phyloP scores from a whole-genome alignment of 2,888 invertebrate species.

The Dioctria rufipes region DNA sequence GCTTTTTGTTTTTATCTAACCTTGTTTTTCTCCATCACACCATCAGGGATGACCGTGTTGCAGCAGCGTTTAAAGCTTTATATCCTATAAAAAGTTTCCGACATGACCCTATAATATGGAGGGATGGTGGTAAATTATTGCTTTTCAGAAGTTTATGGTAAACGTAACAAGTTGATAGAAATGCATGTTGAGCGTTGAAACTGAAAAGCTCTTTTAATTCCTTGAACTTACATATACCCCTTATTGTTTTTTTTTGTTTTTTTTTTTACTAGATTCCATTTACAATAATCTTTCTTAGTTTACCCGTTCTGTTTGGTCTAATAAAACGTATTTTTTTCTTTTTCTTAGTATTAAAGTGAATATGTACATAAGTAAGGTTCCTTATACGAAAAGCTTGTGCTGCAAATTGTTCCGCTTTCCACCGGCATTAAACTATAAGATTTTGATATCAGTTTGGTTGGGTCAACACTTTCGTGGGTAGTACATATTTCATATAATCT shows the following conservation, averaged over 20 bases:
- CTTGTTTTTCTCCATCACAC: constrained; percentile 11
- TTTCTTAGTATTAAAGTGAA: too few relatives aligned
- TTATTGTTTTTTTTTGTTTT: background rate
- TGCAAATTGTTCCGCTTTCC: background rate
- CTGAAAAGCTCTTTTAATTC: background rate
- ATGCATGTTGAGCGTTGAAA: background rate
- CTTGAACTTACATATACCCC: background rate
- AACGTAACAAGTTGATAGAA: constrained; percentile 35
- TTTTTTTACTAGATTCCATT: background rate
- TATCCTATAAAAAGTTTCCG: constrained; percentile 27
- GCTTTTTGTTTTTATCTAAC: constrained; percentile 21
- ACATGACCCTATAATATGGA: background rate
- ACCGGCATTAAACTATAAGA: background rate
- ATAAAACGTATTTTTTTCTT: background rate
- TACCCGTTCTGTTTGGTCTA: background rate
- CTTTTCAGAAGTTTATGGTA: constrained; percentile 27
- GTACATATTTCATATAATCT: background rate
- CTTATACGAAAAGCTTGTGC: too few relatives aligned
- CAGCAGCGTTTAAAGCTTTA: constrained; percentile 43
- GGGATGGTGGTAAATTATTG: background rate
- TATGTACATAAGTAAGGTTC: too few relatives aligned
- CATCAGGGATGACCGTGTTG: background rate
- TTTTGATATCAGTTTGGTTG: constrained; percentile 2
- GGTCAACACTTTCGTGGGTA: background rate
- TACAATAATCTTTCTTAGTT: background rate